Base-by-base conservation (phyloP, 2,113 vertebrate genomes). In the Brienomyrus longianalis region DNA sequence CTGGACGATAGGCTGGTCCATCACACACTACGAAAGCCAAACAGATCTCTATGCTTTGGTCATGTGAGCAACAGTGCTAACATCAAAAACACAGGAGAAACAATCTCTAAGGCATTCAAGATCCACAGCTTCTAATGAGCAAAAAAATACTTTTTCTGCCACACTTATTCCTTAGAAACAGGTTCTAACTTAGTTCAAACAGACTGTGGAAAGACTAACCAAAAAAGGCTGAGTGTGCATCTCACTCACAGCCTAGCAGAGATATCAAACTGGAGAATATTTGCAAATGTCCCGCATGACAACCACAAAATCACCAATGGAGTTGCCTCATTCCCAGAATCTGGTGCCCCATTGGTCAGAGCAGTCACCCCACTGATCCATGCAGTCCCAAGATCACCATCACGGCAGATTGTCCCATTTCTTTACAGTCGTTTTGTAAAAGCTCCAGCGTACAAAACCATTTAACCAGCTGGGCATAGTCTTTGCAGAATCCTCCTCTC, bases 291-390 rank as follows among this genome's bases (percentile, higher is more conserved):
- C 51, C 31, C 8, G 45, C 85, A 43, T 85, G 93, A 92, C 93
- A 93, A 95, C 93, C 86, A 89, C 91, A 92, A 88, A 93, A 93
- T 92, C 91, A 93, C 94, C 90, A 88, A 95, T 93, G 89, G 91
- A 94, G 92, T 90, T 62, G 66, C 54, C 88, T 54, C 66, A 43
- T 93, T 91, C 90, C 90, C 94, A 95, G 94, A 95, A 93, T 92
- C n/a, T 19, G 7, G 92, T 91, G 91, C 92, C 92, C 92, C 93
- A 93, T 92, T 94, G 92, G 92, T 91, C 92, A 93, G 90, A 93
- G 93, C 93, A 88, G 87, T 93, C 92, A 89, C 15, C 59, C 87
- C 31, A 10, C 13, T 21, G 11, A 54, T 7, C 90, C 88, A 80
- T 48, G 91, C 80, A 74, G 3, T 90, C 91, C 92, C 90, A 91